Conservation (phyloP, 2,888 invertebrate genomes). For the Mactromeris polynyma region DNA sequence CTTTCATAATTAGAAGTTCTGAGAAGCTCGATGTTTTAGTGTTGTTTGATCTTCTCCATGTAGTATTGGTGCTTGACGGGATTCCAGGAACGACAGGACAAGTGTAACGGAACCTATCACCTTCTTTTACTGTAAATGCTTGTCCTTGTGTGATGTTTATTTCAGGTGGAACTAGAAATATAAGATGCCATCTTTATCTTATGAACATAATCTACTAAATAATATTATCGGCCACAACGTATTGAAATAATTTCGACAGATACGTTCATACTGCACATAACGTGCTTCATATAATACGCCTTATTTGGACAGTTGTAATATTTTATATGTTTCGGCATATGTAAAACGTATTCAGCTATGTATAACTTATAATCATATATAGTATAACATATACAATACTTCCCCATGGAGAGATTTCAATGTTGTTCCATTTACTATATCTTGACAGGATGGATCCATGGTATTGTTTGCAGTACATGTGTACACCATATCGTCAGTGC, state of each 20-base stretch:
- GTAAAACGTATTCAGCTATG: too few relatives aligned
- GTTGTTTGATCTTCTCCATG: neutral
- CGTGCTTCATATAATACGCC: too few relatives aligned
- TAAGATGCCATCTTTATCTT: neutral
- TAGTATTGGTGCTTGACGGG: neutral
- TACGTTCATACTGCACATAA: too few relatives aligned
- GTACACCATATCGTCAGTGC: neutral
- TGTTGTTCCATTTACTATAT: neutral
- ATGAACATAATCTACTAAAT: too few relatives aligned
- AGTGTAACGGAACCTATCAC: neutral
- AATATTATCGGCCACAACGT: too few relatives aligned
- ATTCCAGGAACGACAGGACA: neutral
- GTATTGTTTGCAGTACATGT: conserved; percentile 2
- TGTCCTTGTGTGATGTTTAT: neutral
- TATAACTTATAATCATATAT: too few relatives aligned
- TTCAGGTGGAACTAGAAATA: neutral
- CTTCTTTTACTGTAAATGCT: neutral
- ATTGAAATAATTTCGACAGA: too few relatives aligned
- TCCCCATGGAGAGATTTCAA: neutral
- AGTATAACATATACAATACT: neutral
- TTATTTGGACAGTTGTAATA: too few relatives aligned
- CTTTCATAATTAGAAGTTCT: neutral
- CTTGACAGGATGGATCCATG: neutral
- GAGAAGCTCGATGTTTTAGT: neutral
- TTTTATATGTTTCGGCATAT: too few relatives aligned